These are phyloP conservation scores for Daphoenositta chrysoptera DNA, from an alignment of 2,113 vertebrate genomes.

Conservation along the genomic window DNA sequence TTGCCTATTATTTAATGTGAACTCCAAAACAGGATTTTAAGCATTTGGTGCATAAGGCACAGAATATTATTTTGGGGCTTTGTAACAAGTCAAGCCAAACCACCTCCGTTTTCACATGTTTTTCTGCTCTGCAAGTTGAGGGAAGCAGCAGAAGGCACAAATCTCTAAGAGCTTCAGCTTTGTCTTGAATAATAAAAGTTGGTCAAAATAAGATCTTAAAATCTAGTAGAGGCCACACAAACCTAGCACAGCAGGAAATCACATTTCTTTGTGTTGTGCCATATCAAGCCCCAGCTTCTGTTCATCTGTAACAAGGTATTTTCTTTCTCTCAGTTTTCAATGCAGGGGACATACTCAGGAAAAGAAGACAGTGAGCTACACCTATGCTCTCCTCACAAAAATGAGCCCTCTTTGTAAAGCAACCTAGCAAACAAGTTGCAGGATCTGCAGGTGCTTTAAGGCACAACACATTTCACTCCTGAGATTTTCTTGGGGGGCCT, in stretches of 20 bases:
- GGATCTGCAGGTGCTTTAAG: background rate
- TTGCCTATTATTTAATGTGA: background rate
- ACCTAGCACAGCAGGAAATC: background rate
- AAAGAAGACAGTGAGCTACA: background rate
- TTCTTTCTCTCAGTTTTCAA: background rate
- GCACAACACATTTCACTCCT: background rate
- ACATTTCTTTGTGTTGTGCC: background rate
- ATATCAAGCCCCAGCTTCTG: background rate
- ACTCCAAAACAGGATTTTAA: background rate
- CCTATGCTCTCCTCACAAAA: background rate
- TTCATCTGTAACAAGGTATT: background rate
- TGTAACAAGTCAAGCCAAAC: background rate
- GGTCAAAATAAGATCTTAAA: background rate
- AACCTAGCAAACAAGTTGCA: background rate
- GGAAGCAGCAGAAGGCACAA: background rate
- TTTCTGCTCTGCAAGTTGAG: background rate
- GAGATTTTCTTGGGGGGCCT: background rate
- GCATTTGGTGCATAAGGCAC: background rate
- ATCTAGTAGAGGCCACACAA: background rate
- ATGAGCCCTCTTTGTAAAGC: background rate
- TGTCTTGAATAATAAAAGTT: background rate
- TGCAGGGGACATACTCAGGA: background rate
- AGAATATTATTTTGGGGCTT: background rate
- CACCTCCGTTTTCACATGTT: background rate
- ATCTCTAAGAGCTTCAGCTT: background rate